Conservation (phyloP, 2,113 vertebrate genomes). For the Phrynosoma platyrhinos region DNA sequence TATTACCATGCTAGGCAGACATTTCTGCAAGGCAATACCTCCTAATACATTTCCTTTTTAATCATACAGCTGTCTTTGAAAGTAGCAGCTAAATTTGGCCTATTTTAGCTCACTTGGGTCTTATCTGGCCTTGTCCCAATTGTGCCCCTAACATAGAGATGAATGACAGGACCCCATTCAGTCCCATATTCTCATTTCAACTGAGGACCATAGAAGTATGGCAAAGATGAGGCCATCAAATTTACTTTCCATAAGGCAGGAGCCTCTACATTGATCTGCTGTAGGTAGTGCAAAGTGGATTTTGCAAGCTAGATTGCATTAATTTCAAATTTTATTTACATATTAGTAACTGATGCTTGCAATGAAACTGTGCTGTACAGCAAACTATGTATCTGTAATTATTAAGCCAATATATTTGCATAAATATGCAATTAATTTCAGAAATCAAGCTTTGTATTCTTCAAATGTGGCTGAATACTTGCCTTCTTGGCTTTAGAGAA, state of each 20-base stretch:
- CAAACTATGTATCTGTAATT: background rate
- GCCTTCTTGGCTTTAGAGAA: background rate
- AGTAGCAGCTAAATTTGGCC: background rate
- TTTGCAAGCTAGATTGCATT: background rate
- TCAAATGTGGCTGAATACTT: background rate
- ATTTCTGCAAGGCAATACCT: background rate
- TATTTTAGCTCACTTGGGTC: background rate
- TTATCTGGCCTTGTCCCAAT: background rate
- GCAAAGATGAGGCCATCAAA: background rate
- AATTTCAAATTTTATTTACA: background rate
- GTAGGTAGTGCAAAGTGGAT: background rate
- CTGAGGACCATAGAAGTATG: background rate
- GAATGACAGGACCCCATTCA: background rate
- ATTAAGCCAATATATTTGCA: background rate
- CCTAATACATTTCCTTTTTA: fast-evolving
- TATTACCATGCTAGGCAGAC: background rate
- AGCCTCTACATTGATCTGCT: background rate
- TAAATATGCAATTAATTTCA: background rate
- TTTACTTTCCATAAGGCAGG: background rate
- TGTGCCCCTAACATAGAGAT: too few species aligned
- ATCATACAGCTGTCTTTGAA: conserved; percentile 37
- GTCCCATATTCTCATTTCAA: background rate
- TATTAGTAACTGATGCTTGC: background rate
- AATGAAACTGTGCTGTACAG: background rate
- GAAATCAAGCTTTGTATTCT: background rate